Percentiles rank a stretch among this genome's conserved stretches.
phyloP scores from a whole-genome alignment of 2,113 vertebrate species.

The Labrus mixtus region DNA sequence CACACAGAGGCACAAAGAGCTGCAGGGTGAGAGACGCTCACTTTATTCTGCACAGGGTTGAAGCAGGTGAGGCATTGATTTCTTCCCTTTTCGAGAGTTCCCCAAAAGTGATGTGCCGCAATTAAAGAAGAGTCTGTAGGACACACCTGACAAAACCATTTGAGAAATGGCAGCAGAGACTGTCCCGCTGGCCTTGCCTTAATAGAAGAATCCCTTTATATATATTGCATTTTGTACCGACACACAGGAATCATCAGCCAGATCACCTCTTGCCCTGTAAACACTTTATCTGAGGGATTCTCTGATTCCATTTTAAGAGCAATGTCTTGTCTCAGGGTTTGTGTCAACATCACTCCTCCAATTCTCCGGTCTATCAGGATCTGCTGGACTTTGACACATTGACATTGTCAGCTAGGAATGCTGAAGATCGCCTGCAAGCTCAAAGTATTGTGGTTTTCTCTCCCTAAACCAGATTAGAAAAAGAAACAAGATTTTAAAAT shows the following conservation, averaged over 20 bases:
- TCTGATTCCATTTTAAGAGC: conserved; percentile 71
- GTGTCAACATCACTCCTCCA: conserved; percentile 55
- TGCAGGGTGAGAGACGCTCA: conserved; percentile 30
- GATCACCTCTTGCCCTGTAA: conserved; percentile 59
- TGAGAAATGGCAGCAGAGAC: conserved; percentile 65
- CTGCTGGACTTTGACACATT: conserved; percentile 51
- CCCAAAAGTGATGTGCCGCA: conserved; percentile 64
- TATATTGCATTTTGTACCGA: conserved; percentile 70
- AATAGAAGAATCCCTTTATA: conserved; percentile 52
- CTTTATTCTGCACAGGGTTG: conserved; percentile 36
- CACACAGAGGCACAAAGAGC: conserved; percentile 18
- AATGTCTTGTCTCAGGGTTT: conserved; percentile 48
- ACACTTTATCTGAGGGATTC: conserved; percentile 65
- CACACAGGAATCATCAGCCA: conserved; percentile 59
- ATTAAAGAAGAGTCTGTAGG: conserved; percentile 56
- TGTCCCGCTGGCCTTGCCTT: conserved; percentile 58
- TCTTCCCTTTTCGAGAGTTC: conserved; percentile 56
- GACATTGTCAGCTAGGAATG: conserved; percentile 47
- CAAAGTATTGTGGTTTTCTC: conserved; percentile 32
- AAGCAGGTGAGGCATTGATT: conserved; percentile 56
- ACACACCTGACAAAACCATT: conserved; percentile 70
- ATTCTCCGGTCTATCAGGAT: conserved; percentile 68
- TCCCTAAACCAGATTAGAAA: background rate
- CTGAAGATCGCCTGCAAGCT: conserved; percentile 39
- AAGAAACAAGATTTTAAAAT: conserved; percentile 12